phyloP scores from a whole-genome alignment of 2,797 vertebrate species.

The Artibeus jamaicensis region DNA sequence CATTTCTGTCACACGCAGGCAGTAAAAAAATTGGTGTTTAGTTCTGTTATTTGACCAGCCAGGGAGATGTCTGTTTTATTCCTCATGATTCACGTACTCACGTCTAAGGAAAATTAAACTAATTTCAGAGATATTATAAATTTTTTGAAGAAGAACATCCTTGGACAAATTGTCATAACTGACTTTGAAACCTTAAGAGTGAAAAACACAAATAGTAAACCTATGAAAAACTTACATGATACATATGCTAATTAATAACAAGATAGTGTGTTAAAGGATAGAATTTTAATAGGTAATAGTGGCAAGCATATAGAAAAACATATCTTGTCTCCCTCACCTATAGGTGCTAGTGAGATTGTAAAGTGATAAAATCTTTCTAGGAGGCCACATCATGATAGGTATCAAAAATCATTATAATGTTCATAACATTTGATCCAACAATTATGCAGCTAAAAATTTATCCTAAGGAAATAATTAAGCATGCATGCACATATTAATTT shows the following conservation, averaged over 20 bases:
- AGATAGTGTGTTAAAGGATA: neutral
- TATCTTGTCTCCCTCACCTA: neutral
- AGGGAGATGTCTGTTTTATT: neutral
- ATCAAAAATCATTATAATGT: neutral
- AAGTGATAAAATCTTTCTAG: neutral
- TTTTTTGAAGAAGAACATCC: neutral
- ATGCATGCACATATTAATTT: conserved; percentile 11
- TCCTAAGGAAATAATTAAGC: neutral
- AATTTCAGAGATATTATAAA: neutral
- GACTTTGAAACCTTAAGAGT: neutral
- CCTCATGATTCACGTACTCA: neutral
- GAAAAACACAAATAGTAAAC: neutral
- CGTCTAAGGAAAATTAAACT: neutral
- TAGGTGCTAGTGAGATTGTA: neutral
- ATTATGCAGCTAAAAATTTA: neutral
- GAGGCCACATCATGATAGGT: neutral
- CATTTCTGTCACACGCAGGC: neutral
- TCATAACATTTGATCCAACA: neutral
- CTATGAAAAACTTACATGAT: neutral
- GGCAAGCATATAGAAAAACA: neutral
- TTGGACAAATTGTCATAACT: neutral
- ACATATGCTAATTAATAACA: neutral
- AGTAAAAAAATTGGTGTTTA: neutral
- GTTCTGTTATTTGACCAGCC: neutral
- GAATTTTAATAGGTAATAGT: neutral